Evolutionary conservation across 2,113 vertebrate species (phyloP).

Genomic region (Epinephelus fuscoguttatus): DNA sequence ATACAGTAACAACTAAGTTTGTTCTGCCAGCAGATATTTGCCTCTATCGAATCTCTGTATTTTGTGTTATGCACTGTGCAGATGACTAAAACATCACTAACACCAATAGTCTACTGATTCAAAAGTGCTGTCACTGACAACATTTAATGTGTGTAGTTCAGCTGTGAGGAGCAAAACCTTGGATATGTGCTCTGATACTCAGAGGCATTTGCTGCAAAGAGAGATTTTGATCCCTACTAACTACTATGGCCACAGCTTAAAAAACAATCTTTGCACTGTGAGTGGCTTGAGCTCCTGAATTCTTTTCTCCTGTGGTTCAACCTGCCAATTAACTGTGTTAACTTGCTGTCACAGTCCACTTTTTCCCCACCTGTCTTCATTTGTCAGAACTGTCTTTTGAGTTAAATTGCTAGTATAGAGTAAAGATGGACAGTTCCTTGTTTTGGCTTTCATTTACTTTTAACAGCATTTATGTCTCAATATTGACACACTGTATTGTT

Average conservation of each 20-base stretch:
- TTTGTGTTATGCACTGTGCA: background rate
- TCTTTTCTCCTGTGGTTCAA: background rate
- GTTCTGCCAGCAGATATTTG: background rate
- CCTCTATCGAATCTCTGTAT: background rate
- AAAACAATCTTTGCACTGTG: background rate
- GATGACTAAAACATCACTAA: background rate
- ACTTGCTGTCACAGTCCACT: background rate
- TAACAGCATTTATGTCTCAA: background rate
- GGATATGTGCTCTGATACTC: background rate
- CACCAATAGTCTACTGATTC: background rate
- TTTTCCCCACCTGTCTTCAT: conserved; percentile 20
- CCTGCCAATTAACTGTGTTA: conserved; percentile 25
- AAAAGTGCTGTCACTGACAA: conserved; percentile 1
- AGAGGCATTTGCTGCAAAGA: background rate
- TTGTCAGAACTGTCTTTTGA: conserved; percentile 1
- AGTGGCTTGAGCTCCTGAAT: background rate
- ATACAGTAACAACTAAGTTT: background rate
- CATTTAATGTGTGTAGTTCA: background rate
- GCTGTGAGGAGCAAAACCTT: background rate
- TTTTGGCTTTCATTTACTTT: background rate
- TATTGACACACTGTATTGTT: background rate
- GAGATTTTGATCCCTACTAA: background rate
- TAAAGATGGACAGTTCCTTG: background rate
- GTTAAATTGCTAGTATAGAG: background rate
- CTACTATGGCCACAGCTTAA: background rate